Base-by-base conservation (phyloP, 2,888 invertebrate genomes). In the Danaus chrysippus region DNA sequence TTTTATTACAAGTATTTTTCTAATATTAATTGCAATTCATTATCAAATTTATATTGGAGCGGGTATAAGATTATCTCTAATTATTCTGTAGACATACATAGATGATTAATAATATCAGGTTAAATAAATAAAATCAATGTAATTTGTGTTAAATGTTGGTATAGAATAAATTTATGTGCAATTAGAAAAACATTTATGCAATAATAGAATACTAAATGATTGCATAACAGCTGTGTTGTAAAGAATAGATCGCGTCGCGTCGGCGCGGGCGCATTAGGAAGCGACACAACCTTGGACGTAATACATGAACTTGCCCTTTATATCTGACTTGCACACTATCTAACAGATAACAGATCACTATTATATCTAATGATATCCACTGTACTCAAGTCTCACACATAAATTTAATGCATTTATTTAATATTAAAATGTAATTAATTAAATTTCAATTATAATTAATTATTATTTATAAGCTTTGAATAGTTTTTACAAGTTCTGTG, bases 241-340 rank as follows among this genome's bases (percentile, higher is more conserved):
- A 61, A 64, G 55, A 64, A 62, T 59, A 67, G 61, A 66, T 65
- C 42, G 58, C 59, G 60, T 41, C 56, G 71, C 70, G 64, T 69
- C 67, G 74, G 69, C 69, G 76, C 78, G 76, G 73, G 76, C 72
- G 68, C 68, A 70, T 23, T 78, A 84, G 87, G 87, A 87, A 87
- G 83, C 82, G 84, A 84, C 87, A 83, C 82, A 84, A 84, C 87
- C 85, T 87, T 85, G 84, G 77, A 34, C 70, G 75, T 79, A 79
- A 83, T 78, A 76, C 86, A 87, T 88, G 87, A 88, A 89, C 89
- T 89, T 89, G 89, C 87, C 86, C 74, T 73, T 72, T 68, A 69
- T 66, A 68, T 69, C 65, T 61, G 59, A 68, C 70, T 63, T 58
- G 67, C 66, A 55, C 58, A 63, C 62, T 55, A 49, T 67, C 62